phyloP scores from a whole-genome alignment of 2,797 vertebrate species.

The Mormyrops boulengeri region DNA sequence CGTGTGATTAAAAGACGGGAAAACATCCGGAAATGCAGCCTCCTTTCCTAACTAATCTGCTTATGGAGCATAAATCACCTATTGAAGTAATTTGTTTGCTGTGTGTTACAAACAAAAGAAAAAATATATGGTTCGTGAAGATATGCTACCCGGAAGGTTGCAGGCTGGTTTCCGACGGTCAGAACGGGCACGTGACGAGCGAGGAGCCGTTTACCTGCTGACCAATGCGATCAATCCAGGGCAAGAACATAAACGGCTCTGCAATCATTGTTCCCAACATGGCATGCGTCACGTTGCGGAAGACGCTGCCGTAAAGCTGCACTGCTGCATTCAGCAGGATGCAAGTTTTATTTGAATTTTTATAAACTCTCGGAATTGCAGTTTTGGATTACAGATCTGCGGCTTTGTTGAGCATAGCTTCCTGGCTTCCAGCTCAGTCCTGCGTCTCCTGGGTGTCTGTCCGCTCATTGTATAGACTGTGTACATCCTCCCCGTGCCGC shows the following conservation, averaged over 20 bases:
- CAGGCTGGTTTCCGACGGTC: background rate
- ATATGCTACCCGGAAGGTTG: background rate
- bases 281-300: background rate
- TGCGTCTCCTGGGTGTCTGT: background rate
- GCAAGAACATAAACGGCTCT: background rate
- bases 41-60: background rate
- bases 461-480: background rate
- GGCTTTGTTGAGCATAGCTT: background rate
- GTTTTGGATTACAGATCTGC: background rate
- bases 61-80: background rate
- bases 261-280: background rate
- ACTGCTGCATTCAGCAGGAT: background rate
- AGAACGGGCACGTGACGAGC: background rate
- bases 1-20: slow-evolving; percentile 28
- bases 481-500: background rate
- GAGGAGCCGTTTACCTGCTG: background rate
- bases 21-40: slow-evolving; percentile 13
- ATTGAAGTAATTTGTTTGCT: background rate
- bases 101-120: background rate
- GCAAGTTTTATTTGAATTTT: background rate
- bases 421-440: background rate
- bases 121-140: background rate
- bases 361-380: background rate
- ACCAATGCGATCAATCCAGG: background rate
- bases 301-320: background rate